Evolutionary conservation across 2,113 vertebrate species (phyloP), one percentile per base, ranked within the genome.

Genomic region (Micromys minutus): DNA sequence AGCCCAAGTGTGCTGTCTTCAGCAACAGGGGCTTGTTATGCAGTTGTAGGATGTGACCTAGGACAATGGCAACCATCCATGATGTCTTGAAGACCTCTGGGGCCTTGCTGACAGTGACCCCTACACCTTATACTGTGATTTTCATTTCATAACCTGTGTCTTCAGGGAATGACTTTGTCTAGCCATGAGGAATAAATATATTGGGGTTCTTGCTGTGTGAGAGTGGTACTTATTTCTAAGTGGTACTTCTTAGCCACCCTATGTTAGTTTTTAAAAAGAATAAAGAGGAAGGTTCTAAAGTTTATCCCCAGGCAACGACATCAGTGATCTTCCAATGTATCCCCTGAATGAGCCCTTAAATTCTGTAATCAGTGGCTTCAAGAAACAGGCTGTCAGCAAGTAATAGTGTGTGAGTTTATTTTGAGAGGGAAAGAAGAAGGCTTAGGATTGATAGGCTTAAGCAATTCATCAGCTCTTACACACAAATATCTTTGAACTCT

Each of bases 361-460:
- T 96, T 89, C 39, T 31, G 77, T 95, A 93, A 57, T 85, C 26
- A 97, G 87, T 95, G 69, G 50, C 74, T 45, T 89, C 50, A 74
- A 87, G 47, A 84, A 77, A 93, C 59, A 21, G 29, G 29, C 15
- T 87, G 47, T 87, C 36, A 95, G 79, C 72, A 81, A 83, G 8
- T 93, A 97, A 7, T n/a, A 94, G 96, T 50, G 31, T 36, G 42
- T 67, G 21, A 5, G 17, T 34, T 34, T 67, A 67, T 88, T 87
- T 91, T 55, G 42, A 21, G 61, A 3, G 4, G 8, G 69, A 2
- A 3, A 11, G 36, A 36, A n/a, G 17, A 59, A 34, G 8, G 26
- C 13, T 95, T 5, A 91, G 81, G 96, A 42, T 69, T 89, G 24
- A 26, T 75, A 4, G 93, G 10, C 81, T 2, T 47, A 72, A 96